These are phyloP conservation scores for Adelognathus sp. DNA, from an alignment of 2,888 invertebrate species.

Conservation along the genomic window DNA sequence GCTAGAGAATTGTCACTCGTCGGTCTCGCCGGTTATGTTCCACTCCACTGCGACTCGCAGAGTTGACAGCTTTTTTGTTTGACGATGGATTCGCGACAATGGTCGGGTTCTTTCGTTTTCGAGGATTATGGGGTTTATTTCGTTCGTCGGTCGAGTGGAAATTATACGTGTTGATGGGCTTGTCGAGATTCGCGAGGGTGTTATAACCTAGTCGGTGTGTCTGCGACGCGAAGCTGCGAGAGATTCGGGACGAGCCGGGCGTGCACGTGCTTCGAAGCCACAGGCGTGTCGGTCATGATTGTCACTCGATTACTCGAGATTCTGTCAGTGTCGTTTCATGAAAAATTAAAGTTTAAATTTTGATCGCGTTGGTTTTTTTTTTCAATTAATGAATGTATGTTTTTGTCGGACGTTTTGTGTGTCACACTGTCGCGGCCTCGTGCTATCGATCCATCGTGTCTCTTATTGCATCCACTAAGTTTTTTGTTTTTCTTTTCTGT, in stretches of 20 bases:
- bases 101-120: background rate
- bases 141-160: background rate
- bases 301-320: background rate
- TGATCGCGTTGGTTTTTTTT: no score
- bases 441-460: no score
- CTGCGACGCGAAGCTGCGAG: background rate
- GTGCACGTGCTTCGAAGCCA: slow-evolving; percentile 21
- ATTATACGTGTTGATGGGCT: background rate
- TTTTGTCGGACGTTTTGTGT: no score
- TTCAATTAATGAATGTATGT: no score
- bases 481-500: no score
- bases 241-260: background rate
- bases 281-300: background rate
- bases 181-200: background rate
- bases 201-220: background rate
- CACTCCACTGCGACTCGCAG: background rate
- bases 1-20: slow-evolving; percentile 41
- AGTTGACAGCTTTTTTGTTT: background rate
- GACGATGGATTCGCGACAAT: background rate
- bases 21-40: slow-evolving; percentile 42
- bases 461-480: no score
- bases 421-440: no score
- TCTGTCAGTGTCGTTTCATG: no score
- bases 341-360: no score
- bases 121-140: background rate